A percentile compares a stretch with the other conserved stretches of the same genome.
These are phyloP conservation scores for Aegotheles bennettii DNA, from an alignment of 2,113 vertebrate species.

Conservation along the genomic window DNA sequence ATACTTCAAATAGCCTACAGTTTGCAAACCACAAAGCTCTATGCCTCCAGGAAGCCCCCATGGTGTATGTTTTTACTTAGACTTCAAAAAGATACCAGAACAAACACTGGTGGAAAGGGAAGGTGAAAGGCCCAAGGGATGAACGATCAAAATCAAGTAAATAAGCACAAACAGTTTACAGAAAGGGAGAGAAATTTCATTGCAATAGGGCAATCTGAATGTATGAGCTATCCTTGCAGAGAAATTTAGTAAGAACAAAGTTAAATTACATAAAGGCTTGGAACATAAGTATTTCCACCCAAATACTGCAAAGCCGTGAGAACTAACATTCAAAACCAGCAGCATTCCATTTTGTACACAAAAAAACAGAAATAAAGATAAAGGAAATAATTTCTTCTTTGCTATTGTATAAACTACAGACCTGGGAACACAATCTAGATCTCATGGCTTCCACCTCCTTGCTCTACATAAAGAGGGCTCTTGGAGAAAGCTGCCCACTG, in stretches of 20 bases:
- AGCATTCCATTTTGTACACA: not conserved
- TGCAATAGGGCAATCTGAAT: not conserved
- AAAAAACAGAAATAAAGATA: not conserved
- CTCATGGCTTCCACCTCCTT: not conserved
- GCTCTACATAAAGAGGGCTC: accelerated
- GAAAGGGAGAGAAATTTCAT: not conserved
- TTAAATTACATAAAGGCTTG: not conserved
- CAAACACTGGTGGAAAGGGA: conserved; percentile 20
- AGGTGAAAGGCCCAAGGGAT: conserved; percentile 44
- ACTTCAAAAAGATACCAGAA: conserved; percentile 41
- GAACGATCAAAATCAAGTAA: not conserved
- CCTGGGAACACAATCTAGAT: not conserved
- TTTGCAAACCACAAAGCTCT: conserved; percentile 30
- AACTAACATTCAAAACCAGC: not conserved
- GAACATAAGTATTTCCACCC: not conserved
- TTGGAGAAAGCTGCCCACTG: not conserved
- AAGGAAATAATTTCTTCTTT: not conserved
- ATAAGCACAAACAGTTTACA: not conserved
- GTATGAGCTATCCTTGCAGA: not conserved
- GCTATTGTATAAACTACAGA: not conserved
- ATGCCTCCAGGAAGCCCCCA: not conserved
- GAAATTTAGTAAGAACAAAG: not conserved
- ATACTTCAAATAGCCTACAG: not conserved
- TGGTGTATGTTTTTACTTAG: not conserved
- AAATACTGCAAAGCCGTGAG: not conserved